Conservation (phyloP, 2,888 invertebrate species). For the Drosophila kambysellisi region DNA sequence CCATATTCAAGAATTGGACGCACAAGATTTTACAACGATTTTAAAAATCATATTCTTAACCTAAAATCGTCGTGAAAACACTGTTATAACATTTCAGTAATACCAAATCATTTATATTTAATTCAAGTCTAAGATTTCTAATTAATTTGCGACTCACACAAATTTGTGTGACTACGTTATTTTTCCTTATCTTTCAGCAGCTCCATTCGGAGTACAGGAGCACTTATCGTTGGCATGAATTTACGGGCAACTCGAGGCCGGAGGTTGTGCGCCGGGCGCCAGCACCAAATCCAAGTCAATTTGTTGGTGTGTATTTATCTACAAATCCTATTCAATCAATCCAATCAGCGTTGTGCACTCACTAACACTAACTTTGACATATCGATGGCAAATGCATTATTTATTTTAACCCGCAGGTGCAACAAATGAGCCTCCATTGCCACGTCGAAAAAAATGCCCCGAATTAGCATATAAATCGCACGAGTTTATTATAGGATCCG, state of each 20-base stretch:
- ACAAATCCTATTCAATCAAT: constrained; percentile 16
- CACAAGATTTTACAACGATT: too few species aligned
- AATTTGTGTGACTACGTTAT: constrained; percentile 2
- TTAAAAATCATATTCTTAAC: background rate
- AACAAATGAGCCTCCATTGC: constrained; percentile 92
- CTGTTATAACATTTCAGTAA: too few species aligned
- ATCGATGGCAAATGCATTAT: constrained; percentile 40
- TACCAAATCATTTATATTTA: constrained; percentile 5
- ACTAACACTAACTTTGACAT: constrained; percentile 33
- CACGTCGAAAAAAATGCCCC: constrained; percentile 95
- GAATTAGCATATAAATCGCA: constrained; percentile 95
- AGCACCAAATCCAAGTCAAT: constrained; percentile 86
- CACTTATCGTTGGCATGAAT: constrained; percentile 98
- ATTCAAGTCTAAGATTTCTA: constrained; percentile 2
- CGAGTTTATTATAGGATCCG: constrained; percentile 89
- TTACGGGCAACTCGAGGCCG: constrained; percentile 91
- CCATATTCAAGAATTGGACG: too few species aligned
- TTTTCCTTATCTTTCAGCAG: constrained; percentile 86
- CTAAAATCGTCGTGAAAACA: too few species aligned
- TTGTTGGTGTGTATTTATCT: constrained; percentile 75
- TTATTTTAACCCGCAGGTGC: constrained; percentile 78
- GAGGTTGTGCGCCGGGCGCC: constrained; percentile 89
- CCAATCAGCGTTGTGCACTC: constrained; percentile 27
- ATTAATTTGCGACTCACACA: constrained; percentile 1
- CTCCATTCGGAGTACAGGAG: constrained; percentile 97